Conservation (phyloP, 2,888 invertebrate species). For the Netelia fuscicornis region DNA sequence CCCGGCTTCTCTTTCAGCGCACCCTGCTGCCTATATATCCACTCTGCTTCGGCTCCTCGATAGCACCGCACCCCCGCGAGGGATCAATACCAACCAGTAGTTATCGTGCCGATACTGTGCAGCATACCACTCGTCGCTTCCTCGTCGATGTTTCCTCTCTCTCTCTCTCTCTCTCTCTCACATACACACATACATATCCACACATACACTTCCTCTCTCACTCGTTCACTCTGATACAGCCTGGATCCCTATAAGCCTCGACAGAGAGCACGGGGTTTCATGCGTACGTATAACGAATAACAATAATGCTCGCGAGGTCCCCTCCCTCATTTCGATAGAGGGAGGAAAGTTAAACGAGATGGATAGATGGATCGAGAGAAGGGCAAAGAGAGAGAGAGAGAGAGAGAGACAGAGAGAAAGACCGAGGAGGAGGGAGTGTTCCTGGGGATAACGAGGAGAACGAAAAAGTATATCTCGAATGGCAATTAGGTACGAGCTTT, state of each 20-base stretch:
- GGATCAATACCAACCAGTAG: conserved; percentile 83
- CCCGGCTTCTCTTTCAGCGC: conserved; percentile 55
- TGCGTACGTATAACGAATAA: conserved; percentile 71
- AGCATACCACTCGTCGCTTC: conserved; percentile 67
- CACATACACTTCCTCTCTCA: conserved; percentile 12
- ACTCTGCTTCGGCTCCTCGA: conserved; percentile 59
- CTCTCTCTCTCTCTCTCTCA: conserved; percentile 33
- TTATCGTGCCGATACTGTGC: conserved; percentile 83
- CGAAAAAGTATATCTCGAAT: conserved; percentile 70
- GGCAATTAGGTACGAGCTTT: conserved; percentile 71
- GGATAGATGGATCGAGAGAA: conserved; percentile 32
- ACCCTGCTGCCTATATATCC: conserved; percentile 48
- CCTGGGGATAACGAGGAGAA: conserved; percentile 66
- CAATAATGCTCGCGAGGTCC: conserved; percentile 71
- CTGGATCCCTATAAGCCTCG: conserved; percentile 52
- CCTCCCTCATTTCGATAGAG: conserved; percentile 41
- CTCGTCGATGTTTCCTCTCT: conserved; percentile 42
- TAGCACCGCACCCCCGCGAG: conserved; percentile 77
- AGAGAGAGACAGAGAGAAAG: neutral
- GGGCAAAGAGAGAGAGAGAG: conserved; percentile 17
- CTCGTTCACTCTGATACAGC: conserved; percentile 22
- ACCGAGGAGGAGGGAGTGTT: conserved; percentile 6
- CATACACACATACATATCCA: conserved; percentile 2
- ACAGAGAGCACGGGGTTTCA: conserved; percentile 57
- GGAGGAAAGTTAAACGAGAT: conserved; percentile 52